Evolutionary conservation across 64 coral and sea anemone genomes (phyloP).

Genomic region (Pachyseris speciosa): DNA sequence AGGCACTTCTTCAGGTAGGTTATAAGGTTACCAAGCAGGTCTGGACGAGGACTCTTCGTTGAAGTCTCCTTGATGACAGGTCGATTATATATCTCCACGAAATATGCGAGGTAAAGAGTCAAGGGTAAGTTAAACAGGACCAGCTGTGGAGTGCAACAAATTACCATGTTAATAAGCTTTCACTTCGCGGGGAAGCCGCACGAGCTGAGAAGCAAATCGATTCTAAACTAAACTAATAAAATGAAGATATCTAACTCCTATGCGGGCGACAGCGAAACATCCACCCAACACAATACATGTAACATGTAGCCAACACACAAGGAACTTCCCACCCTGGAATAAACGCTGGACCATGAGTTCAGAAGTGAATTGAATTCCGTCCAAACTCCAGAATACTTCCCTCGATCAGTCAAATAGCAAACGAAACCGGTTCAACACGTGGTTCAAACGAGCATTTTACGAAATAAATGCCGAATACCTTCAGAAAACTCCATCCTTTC

Average conservation of each 20-base stretch:
- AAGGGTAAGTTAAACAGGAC: constrained; percentile 52
- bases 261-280: neutral
- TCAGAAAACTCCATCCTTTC: too few species aligned
- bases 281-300: too few species aligned
- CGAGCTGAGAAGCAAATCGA: neutral
- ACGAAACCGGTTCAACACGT: too few species aligned
- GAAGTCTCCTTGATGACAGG: neutral
- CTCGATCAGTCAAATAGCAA: too few species aligned
- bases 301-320: too few species aligned
- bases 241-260: neutral
- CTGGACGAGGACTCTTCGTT: neutral
- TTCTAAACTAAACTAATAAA: neutral
- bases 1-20: neutral
- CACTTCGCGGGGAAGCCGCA: too few species aligned
- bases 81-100: constrained; percentile 14
- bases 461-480: too few species aligned
- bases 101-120: constrained; percentile 57
- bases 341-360: too few species aligned
- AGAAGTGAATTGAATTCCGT: too few species aligned
- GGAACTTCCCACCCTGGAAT: too few species aligned
- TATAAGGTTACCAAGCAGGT: neutral
- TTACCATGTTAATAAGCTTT: neutral
- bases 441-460: too few species aligned
- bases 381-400: too few species aligned
- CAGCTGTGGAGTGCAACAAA: constrained; percentile 25